Evolutionary conservation across 1,140 invertebrate genomes (phyloP).

Genomic region (Grapholita molesta): DNA sequence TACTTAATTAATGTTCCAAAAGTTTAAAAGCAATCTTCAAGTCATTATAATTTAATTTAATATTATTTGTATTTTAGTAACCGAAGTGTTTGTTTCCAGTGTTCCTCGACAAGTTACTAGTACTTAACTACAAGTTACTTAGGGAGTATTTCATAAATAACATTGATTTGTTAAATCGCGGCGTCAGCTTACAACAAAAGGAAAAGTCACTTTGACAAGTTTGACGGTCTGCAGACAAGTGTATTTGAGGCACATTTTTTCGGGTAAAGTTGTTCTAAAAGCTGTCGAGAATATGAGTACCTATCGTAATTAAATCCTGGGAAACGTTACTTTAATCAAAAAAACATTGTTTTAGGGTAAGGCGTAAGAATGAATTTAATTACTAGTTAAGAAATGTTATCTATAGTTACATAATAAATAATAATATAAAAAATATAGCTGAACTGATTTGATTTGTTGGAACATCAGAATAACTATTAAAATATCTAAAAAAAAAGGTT

Average conservation of each 20-base stretch:
- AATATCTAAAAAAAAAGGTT: too few species aligned
- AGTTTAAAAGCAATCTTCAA: background rate
- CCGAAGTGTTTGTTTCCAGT: background rate
- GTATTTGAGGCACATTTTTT: background rate
- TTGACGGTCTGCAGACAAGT: background rate
- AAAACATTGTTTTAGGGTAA: too few species aligned
- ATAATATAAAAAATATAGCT: too few species aligned
- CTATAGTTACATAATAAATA: too few species aligned
- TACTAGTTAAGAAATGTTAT: too few species aligned
- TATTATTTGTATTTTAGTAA: background rate
- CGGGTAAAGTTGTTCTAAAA: background rate
- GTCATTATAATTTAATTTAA: background rate
- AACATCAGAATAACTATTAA: too few species aligned
- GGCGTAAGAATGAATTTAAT: too few species aligned
- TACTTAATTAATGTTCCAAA: background rate
- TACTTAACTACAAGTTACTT: background rate
- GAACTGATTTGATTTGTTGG: too few species aligned
- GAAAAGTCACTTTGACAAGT: conserved; percentile 42
- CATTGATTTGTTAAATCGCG: conserved; percentile 42
- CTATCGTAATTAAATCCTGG: too few species aligned
- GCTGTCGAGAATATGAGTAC: too few species aligned
- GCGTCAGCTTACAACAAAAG: conserved; percentile 31
- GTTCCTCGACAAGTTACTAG: background rate
- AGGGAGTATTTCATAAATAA: conserved; percentile 28
- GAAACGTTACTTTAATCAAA: too few species aligned